These are phyloP conservation scores for Thelaira solivaga DNA, from an alignment of 2,888 invertebrate species.

Conservation along the genomic window DNA sequence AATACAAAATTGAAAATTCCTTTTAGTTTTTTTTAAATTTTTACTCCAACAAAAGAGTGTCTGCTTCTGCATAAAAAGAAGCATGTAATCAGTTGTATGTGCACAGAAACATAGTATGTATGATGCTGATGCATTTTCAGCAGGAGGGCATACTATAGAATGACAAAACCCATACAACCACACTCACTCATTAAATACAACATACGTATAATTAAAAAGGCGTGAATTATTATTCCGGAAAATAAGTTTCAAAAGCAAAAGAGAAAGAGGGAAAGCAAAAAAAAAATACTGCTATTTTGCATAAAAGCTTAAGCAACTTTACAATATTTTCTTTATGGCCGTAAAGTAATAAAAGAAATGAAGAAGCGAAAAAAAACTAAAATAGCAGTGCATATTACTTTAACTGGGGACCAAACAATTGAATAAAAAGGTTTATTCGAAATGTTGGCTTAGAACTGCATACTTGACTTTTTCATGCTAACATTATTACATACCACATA, in stretches of 20 bases:
- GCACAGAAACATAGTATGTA: not conserved
- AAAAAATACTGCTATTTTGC: constrained; percentile 38
- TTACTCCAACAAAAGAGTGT: not conserved
- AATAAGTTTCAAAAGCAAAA: constrained; percentile 63
- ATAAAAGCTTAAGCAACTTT: constrained; percentile 43
- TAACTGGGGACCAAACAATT: not conserved
- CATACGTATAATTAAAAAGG: constrained; percentile 66
- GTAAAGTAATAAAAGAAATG: not conserved
- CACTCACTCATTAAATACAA: not conserved
- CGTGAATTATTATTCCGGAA: constrained; percentile 66
- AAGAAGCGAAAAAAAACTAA: not conserved
- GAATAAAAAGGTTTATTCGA: constrained; percentile 25
- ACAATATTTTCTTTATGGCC: constrained; percentile 24
- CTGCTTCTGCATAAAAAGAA: constrained; percentile 2
- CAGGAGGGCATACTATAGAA: constrained; percentile 55
- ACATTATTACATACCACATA: not conserved
- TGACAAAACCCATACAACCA: not conserved
- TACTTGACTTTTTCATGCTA: constrained; percentile 26
- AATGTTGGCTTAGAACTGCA: constrained; percentile 25
- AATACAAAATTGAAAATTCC: constrained; percentile 40
- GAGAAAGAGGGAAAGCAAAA: not conserved
- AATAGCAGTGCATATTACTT: constrained; percentile 17
- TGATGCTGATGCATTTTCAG: constrained; percentile 19
- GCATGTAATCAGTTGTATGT: constrained; percentile 17
- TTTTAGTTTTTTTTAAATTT: too few relatives aligned